Evolutionary conservation across 2,113 vertebrate species (phyloP).

Genomic region (Actenoides hombroni): DNA sequence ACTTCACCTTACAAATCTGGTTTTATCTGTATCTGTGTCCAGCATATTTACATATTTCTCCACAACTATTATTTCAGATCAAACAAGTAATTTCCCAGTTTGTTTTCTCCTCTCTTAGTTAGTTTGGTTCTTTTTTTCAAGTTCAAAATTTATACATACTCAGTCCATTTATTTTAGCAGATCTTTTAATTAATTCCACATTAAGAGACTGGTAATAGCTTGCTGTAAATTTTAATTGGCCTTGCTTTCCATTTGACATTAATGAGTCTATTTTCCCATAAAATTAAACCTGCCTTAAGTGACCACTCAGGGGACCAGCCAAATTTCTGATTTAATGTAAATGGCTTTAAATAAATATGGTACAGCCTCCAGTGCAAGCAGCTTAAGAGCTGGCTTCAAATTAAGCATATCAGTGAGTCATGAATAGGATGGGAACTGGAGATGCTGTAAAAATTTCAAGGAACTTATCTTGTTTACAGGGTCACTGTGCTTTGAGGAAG

Average conservation of each 20-base stretch:
- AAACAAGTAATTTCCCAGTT: neutral
- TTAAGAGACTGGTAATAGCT: neutral
- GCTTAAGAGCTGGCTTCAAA: neutral
- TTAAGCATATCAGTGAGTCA: neutral
- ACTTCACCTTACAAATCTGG: neutral
- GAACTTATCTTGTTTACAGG: neutral
- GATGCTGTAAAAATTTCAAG: neutral
- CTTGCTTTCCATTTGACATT: neutral
- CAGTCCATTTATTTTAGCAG: neutral
- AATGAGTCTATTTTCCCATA: conserved; percentile 6
- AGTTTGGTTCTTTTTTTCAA: neutral
- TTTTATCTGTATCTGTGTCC: neutral
- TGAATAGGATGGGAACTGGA: neutral
- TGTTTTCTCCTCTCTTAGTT: neutral
- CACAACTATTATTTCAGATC: neutral
- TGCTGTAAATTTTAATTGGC: conserved; percentile 7
- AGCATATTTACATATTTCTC: neutral
- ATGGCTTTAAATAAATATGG: neutral
- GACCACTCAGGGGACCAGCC: neutral
- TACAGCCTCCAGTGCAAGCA: neutral
- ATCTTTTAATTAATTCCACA: neutral
- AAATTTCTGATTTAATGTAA: conserved; percentile 4
- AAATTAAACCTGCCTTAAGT: neutral
- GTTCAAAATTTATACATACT: neutral
- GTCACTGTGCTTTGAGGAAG: neutral